Conservation (phyloP, 2,797 vertebrate genomes). For the Siniperca obscura region DNA sequence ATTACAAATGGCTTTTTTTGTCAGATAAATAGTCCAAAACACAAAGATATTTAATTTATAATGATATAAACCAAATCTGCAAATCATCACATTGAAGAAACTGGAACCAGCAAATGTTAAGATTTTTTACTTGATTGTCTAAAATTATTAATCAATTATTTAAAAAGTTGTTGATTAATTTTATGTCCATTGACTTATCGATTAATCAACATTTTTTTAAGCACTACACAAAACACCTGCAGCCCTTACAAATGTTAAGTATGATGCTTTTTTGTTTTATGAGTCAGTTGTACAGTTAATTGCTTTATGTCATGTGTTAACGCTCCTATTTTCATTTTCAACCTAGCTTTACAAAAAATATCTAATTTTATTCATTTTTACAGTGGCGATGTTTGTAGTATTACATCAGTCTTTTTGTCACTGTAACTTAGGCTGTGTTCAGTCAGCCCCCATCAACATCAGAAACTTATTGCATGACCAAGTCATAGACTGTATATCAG, state of each 20-base stretch:
- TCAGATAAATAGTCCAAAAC: background rate
- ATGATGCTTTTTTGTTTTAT: background rate
- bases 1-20: background rate
- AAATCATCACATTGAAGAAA: background rate
- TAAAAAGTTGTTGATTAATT: background rate
- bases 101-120: background rate
- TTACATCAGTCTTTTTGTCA: constrained; percentile 3
- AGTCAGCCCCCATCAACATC: constrained; percentile 1
- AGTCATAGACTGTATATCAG: background rate
- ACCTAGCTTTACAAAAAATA: background rate
- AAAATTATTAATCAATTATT: background rate
- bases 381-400: background rate
- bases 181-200: background rate
- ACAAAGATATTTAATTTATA: background rate
- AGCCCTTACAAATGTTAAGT: background rate
- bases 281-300: background rate
- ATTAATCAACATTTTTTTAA: background rate
- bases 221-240: no score
- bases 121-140: background rate
- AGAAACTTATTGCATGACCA: background rate
- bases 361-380: background rate
- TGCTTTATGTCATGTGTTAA: no score
- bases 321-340: no score
- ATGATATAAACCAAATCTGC: background rate
- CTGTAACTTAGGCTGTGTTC: background rate